phyloP scores from a whole-genome alignment of 2,797 vertebrate genomes.

The Numenius phaeopus region DNA sequence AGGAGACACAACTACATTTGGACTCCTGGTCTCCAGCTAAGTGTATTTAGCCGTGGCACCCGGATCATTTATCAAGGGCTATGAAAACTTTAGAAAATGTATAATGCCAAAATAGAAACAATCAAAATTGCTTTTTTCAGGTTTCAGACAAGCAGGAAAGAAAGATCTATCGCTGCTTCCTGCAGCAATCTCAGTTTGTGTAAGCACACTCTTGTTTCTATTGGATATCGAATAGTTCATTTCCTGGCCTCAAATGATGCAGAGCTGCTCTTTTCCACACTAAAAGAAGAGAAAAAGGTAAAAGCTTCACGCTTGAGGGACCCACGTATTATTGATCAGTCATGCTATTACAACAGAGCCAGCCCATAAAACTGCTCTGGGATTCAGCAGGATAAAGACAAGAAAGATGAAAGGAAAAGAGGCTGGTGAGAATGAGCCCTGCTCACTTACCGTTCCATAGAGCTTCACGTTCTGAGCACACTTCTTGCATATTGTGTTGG shows the following conservation, averaged over 20 bases:
- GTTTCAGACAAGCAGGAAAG: not conserved
- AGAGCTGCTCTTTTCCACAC: not conserved
- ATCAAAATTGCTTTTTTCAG: not conserved
- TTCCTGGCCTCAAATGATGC: not conserved
- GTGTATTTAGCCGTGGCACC: not conserved
- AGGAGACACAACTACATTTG: not conserved
- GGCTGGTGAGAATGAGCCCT: not conserved
- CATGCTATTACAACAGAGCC: not conserved
- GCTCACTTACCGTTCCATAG: slow-evolving; percentile 93
- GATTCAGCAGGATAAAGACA: not conserved
- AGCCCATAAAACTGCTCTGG: not conserved
- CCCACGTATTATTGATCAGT: not conserved
- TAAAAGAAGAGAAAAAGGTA: not conserved
- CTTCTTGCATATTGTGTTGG: slow-evolving; percentile 99
- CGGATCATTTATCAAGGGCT: not conserved
- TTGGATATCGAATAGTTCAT: not conserved
- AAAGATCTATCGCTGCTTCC: not conserved
- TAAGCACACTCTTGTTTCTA: not conserved
- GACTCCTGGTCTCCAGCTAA: not conserved
- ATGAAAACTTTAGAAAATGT: not conserved
- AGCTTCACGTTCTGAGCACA: slow-evolving; percentile 99
- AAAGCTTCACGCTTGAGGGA: not conserved
- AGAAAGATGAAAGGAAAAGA: not conserved
- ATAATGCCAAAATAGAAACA: not conserved
- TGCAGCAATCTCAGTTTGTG: not conserved